Base-by-base conservation (phyloP, 1,140 invertebrate species). In the Pinna nobilis region DNA sequence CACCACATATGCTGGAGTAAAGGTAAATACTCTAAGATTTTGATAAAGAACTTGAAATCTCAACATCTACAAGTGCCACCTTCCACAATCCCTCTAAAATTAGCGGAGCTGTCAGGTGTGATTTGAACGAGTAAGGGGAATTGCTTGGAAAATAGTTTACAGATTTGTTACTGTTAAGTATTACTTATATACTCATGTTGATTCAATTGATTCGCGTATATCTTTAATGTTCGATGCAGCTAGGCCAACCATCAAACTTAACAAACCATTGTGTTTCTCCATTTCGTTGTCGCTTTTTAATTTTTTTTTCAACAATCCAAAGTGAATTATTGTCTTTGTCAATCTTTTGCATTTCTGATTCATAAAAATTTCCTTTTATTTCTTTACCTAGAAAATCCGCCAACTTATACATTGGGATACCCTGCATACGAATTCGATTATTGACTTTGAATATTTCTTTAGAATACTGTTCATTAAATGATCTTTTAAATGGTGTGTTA, bases 331-430 rank as follows among this genome's bases (percentile, higher is more conserved):
- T 55, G 37, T 67, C 39, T 50, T 70, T 70, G 9, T 73, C 18
- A 6, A 77, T 51, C 50, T 59, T 69, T 66, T 74, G 70, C 3
- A 77, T 60, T 53, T 77, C 76, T 13, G 55, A 7, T 13, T 50
- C 35, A 47, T 72, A 64, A 60, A 74, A 74, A 41, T 70, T 50
- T 39, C 65, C 70, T 28, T 23, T 50, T 5, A 76, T 64, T 20
- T 32, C 13, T 47, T 76, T 50, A 33, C 37, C 35, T 51, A 57
- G 49, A 33, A 67, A 55, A 41, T 67, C 51, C 7, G 7, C 25
- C 13, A 73, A 5, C 47, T 53, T 55, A 49, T 69, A 73, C 49
- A 76, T 63, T 15, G n/a, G n/a, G n/a, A n/a, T n/a, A n/a, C n/a
- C n/a, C n/a, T n/a, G n/a, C n/a, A n/a, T n/a, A n/a, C n/a, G n/a